Base-by-base conservation (phyloP, 1,140 invertebrate species). In the Caerostris darwini region DNA sequence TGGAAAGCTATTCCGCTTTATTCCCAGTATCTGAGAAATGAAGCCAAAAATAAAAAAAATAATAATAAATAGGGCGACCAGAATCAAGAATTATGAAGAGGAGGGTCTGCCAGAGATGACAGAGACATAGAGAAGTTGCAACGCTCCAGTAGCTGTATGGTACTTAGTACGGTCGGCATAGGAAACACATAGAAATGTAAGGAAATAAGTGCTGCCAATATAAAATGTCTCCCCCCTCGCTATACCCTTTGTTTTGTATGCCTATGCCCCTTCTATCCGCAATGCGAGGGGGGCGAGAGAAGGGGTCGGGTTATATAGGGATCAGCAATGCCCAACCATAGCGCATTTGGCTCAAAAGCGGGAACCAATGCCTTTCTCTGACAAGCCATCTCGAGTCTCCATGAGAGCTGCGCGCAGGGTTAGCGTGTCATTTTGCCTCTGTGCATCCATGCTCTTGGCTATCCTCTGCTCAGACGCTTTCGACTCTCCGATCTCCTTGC, bases 191-290 rank as follows among this genome's bases (percentile, higher is more conserved):
- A 59, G 81, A 92, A 92, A 92, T 92, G 90, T 19, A 83, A 77
- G 14, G 57, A 86, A 92, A 92, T 92, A 92, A 92, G 91, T 86
- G 91, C 56, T 53, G 7, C 82, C 91, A 64, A 86, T 92, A 86
- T 92, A 86, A 92, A 86, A 92, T 86, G 53, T 82, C 53, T 17
- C 91, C 58, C 90, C 90, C 90, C 56, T 58, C 57, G 10, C 56
- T 86, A 54, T 92, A 92, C 91, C 91, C 91, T 92, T 92, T 92
- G 91, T 92, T 92, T 92, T 86, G 91, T 92, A 61, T 92, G 90
- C 83, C 92, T 92, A 61, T 92, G 90, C 83, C 92, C 92, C 57
- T 87, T 93, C 64, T 87, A 87, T 89, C 92, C 71, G 92, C 92
- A 94, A 82, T 94, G 86, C 69, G 19, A 64, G 50, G 34, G 86